Base-by-base conservation (phyloP, 2,888 invertebrate species). In the Tridacna gigas region DNA sequence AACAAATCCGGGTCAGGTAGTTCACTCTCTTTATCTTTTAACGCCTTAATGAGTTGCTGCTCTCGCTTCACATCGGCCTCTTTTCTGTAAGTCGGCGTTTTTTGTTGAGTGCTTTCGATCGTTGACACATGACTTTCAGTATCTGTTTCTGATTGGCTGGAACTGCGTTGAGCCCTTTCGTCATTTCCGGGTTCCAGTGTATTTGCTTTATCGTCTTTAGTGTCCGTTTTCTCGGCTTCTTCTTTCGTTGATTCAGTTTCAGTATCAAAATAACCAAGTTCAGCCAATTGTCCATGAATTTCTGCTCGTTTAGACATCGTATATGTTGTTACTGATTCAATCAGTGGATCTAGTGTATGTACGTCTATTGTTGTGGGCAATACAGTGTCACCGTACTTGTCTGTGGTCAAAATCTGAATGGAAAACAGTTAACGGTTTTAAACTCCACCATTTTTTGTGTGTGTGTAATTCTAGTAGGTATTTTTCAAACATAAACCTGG, bases 381-480 rank as follows among this genome's bases (percentile, higher is more conserved):
- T 18, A 94, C 84, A 28, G 91, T 90, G 3, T 93, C 91, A 1
- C 95, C 95, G 83, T 95, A 95, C 74, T 94, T 94, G 86, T 95
- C 95, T 9, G 95, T 95, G 20, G 95, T 89, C 37, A 95, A 89
- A 51, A 93, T 91, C 95, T 95, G 13, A 47, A 37, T 22, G 20
- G 13, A 66, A 26, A 37, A 66, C 26, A 56, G 56, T 4, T 37
- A 2, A 37, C 37, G 7, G 7, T 56, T 5, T 56, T 56, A 5
- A 56, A 56, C 56, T 37, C 37, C 7, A 37, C 7, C 37, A 37
- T 37, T 7, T 37, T 37, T 37, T n/a, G n/a, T n/a, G n/a, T n/a
- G n/a, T n/a, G n/a, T n/a, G n/a, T n/a, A n/a, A n/a, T n/a, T n/a
- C n/a, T n/a, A n/a, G n/a, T n/a, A n/a, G n/a, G n/a, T n/a, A n/a